Base-by-base conservation (phyloP, 2,888 invertebrate genomes). In the Polymixis lichenea region DNA sequence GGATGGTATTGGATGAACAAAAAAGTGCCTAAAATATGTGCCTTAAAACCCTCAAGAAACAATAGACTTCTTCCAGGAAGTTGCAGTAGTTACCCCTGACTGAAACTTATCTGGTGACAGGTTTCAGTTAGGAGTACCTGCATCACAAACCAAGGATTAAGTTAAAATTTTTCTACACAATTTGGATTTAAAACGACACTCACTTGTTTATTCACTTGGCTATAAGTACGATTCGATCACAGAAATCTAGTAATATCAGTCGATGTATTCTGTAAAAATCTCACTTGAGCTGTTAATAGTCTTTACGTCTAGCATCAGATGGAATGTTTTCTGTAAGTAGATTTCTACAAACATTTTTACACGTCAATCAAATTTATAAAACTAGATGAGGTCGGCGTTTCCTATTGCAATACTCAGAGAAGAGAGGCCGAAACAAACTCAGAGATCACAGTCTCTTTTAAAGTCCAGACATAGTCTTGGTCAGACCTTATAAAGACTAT, bases 161-260 rank as follows among this genome's bases (percentile, higher is more conserved):
- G n/a, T n/a, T n/a, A n/a, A n/a, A n/a, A n/a, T n/a, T n/a, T n/a
- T 38, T 49, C 32, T 28, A 38, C 5, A 15, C 3, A 32, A 28
- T 28, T 22, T 9, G 0, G 2, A n/a, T 51, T 28, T 8, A 8
- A 58, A 56, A 25, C 25, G 6, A 38, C 8, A 22, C 46, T 43
- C 1, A 15, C 22, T 53, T 60, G 15, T 46, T 64, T 25, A 4
- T 25, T 25, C 46, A 77, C 8, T 60, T n/a, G 4, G 9, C 2
- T 53, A 3, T 43, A 25, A 46, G 65, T 8, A 43, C 4, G n/a
- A 76, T 43, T 49, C 6, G 1, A 51, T 55, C 4, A 17, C 15
- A 77, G 51, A 58, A 65, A 0, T 17, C n/a, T 11, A 43, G 49
- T 75, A 38, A 61, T 43, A 69, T 43, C 25, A 43, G 22, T 13